Evolutionary conservation across 2,113 vertebrate species (phyloP), one percentile per base, ranked within the genome.

Genomic region (Elanus axillaris): DNA sequence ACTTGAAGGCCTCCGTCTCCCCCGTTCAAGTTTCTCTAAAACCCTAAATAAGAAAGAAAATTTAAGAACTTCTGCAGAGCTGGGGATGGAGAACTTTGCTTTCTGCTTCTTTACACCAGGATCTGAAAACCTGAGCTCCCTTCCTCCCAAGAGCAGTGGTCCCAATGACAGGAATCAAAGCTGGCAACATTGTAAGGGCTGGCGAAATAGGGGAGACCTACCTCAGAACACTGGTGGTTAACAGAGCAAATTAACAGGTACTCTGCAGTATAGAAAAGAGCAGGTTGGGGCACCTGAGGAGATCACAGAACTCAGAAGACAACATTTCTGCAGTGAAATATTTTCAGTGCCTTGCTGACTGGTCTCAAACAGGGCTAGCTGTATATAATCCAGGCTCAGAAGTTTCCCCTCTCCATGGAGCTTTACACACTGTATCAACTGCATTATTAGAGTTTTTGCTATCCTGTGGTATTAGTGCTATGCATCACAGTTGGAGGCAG

Each of bases 81-180:
- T 68, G 26, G 11, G 13, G 2, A 29, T 5, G 1, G 1, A 3
- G 5, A 77, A 10, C 6, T 2, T 73, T 59, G 11, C 2, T 34
- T 73, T 47, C 50, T 87, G 9, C 9, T 64, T 48, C n/a, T 42
- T 84, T 48, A 38, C 17, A 60, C 1, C 2, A 56, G 6, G 8
- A 68, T 90, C 22, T 29, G 47, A 45, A 74, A 84, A 53, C 19
- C 1, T 20, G 8, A 76, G 4, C 15, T 81, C 7, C 7, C 13
- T 69, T 29, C 8, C 6, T 86, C 19, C 26, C 13, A 25, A 1
- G 1, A 29, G 4, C 8, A 8, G 11, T 6, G 14, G 8, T 7
- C 11, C n/a, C 43, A 32, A 19, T 16, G 11, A 23, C 29, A 23
- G 22, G 22, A 71, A 52, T 67, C 22, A 63, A 71, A 75, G 19